A percentile compares a stretch with the other conserved stretches of the same genome.
Evolutionary conservation across 2,113 vertebrate genomes (phyloP).

Genomic region (Ophthalmolycus amberensis): DNA sequence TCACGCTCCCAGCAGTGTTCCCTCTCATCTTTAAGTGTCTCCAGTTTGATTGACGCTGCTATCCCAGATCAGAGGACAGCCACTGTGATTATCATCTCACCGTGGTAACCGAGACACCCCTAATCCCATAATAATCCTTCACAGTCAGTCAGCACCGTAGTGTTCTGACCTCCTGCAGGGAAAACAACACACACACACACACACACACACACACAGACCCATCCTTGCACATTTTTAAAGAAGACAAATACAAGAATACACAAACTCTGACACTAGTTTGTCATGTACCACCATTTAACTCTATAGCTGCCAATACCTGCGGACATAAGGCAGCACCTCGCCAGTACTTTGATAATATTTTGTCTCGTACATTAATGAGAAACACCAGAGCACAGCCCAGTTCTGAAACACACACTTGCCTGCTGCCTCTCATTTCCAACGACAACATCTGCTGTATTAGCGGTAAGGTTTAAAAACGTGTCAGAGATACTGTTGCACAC

Average conservation of each 20-base stretch:
- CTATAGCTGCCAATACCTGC: not conserved
- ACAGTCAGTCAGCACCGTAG: constrained; percentile 68
- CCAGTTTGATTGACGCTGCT: constrained; percentile 73
- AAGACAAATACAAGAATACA: not conserved
- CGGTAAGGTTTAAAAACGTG: constrained; percentile 1
- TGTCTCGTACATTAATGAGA: not conserved
- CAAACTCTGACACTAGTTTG: not conserved
- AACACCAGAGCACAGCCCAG: not conserved
- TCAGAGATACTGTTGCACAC: not conserved
- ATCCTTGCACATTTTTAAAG: not conserved
- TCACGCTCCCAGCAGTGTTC: constrained; percentile 52
- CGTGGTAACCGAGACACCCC: constrained; percentile 74
- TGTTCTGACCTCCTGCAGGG: constrained; percentile 71
- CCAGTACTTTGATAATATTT: not conserved
- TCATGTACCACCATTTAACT: not conserved
- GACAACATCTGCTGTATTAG: constrained; percentile 27
- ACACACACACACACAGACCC: constrained; percentile 4
- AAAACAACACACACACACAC: constrained; percentile 37
- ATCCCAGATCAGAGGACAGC: constrained; percentile 79
- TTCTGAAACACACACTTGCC: constrained; percentile 19
- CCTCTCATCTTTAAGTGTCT: constrained; percentile 65
- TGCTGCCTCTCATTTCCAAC: constrained; percentile 18
- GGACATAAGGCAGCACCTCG: not conserved
- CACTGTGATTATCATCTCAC: constrained; percentile 78
- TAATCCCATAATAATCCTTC: constrained; percentile 81